These are phyloP conservation scores for Mesorhabditis sp. DNA, from an alignment of 2,888 invertebrate genomes.

Conservation along the genomic window DNA sequence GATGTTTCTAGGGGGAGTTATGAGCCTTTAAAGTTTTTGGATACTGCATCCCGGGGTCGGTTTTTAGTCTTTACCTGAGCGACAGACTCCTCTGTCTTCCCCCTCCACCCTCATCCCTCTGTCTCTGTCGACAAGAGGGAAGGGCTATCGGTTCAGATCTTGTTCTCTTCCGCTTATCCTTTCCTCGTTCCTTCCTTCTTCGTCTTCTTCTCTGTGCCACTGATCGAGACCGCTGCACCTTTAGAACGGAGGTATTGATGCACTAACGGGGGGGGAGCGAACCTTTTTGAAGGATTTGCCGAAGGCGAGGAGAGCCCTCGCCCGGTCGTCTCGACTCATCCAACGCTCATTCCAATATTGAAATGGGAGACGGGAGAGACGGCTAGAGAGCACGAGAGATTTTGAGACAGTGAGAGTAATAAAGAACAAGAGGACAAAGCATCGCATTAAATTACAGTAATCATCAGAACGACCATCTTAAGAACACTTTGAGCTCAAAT, in stretches of 20 bases:
- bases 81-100: constrained; percentile 2
- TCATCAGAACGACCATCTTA: too few relatives aligned
- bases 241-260: too few relatives aligned
- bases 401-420: background rate
- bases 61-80: background rate
- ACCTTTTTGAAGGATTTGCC: constrained; percentile 56
- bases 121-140: background rate
- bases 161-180: constrained; percentile 18
- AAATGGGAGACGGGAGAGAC: background rate
- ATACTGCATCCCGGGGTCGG: too few relatives aligned
- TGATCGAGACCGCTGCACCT: background rate
- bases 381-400: background rate
- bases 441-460: too few relatives aligned
- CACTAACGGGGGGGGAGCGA: constrained; percentile 24
- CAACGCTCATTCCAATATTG: constrained; percentile 2
- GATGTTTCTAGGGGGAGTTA: too few relatives aligned
- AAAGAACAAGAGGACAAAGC: background rate
- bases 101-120: constrained; percentile 2
- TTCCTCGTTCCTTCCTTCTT: constrained; percentile 26
- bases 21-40: too few relatives aligned
- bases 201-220: constrained; percentile 30
- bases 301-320: constrained; percentile 47
- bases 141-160: constrained; percentile 20
- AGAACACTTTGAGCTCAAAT: too few relatives aligned
- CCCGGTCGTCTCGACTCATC: constrained; percentile 22